These are phyloP conservation scores for Crotalus horridus DNA, from an alignment of 2,113 vertebrate genomes.

Conservation along the genomic window DNA sequence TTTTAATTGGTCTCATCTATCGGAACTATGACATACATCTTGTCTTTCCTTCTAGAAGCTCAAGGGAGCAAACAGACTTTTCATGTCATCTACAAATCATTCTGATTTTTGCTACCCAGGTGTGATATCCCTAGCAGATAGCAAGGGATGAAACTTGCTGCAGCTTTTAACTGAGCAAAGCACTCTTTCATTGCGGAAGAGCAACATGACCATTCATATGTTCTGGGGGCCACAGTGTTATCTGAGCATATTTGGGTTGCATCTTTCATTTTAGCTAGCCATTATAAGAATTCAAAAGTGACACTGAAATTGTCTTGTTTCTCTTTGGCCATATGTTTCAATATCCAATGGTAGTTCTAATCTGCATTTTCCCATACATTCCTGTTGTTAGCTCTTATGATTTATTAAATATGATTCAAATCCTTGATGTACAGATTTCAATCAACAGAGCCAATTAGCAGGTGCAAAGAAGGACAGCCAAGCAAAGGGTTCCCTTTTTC, in stretches of 20 bases:
- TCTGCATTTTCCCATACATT: not conserved
- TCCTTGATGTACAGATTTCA: not conserved
- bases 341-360: not conserved
- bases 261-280: not conserved
- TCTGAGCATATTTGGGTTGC: not conserved
- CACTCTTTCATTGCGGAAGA: not conserved
- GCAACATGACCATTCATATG: not conserved
- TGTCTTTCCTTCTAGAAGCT: not conserved
- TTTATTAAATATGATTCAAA: not conserved
- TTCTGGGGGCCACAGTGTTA: not conserved
- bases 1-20: too few species aligned
- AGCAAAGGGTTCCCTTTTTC: not conserved
- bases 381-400: not conserved
- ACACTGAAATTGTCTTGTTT: not conserved
- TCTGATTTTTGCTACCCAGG: not conserved
- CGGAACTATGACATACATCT: not conserved
- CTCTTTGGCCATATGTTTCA: not conserved
- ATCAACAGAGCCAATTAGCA: not conserved
- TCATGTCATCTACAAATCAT: not conserved
- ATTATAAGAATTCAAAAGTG: not conserved
- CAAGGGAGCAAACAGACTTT: not conserved
- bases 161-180: not conserved
- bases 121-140: not conserved
- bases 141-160: not conserved
- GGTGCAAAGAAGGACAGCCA: not conserved